Evolutionary conservation across 2,888 invertebrate genomes (phyloP), one percentile per base, ranked within the genome.

Genomic region (Apamea sordens): DNA sequence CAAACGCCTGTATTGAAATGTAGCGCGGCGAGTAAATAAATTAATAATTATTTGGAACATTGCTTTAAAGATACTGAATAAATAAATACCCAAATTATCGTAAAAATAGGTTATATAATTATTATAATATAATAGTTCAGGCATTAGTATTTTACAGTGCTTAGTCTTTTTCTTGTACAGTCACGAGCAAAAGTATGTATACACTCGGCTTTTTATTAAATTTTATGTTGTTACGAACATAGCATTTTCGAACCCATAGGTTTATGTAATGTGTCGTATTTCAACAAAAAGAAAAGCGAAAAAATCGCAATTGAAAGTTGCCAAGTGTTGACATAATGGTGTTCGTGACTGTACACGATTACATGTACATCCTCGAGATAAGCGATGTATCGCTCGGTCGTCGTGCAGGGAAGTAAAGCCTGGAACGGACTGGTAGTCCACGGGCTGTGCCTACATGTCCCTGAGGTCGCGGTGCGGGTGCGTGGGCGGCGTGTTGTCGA

Each of bases 401-500:
- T 50, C n/a, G 41, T 63, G 78, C 32, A 53, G 47, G 59, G 28
- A 24, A 56, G 44, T 44, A 13, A 36, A 28, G 44, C 32, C 32
- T n/a, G 28, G 24, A 76, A 28, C 24, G 32, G 61, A 18, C 36
- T 50, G 11, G 36, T 24, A 85, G 77, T 93, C 59, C 28, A 24
- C 32, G 44, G 0, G 68, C 5, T 3, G 32, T 0, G 73, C 5
- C 64, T 76, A 88, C 47, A 86, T 76, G 87, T 86, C 84, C 32
- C 50, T 28, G 76, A 73, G 70, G 71, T 79, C 80, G 64, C 92
- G 86, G 77, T 93, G 93, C 84, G 93, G 92, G 91, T 95, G 95
- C 56, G 89, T 74, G 36, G 93, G 93, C 90, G 95, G 94, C 85
- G 95, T 93, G 93, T 97, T 98, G 92, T 98, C 97, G 73, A 97